These are phyloP conservation scores for Prietella phreatophila DNA, from an alignment of 2,113 vertebrate species.

Conservation along the genomic window DNA sequence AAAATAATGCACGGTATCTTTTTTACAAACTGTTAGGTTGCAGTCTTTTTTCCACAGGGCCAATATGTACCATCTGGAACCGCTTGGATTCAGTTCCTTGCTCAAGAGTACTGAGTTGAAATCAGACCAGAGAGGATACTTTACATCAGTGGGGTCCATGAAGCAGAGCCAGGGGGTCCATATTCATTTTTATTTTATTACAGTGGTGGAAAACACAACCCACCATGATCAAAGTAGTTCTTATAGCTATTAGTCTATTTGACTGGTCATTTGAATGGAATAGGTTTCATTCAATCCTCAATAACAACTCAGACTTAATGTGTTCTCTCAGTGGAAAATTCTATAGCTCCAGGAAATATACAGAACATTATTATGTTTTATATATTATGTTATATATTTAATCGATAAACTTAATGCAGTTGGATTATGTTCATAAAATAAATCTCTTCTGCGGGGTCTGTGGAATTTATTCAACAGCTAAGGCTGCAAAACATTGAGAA, in stretches of 20 bases:
- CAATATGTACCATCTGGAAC: constrained; percentile 16
- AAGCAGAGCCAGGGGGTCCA: too few relatives aligned
- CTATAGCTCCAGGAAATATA: not conserved
- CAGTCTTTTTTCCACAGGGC: not conserved
- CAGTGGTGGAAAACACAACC: not conserved
- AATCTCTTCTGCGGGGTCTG: not conserved
- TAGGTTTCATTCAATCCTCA: not conserved
- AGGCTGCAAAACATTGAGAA: not conserved
- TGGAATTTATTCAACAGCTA: not conserved
- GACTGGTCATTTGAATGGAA: not conserved
- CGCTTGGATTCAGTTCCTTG: not conserved
- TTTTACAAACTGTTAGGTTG: constrained; percentile 3
- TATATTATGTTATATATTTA: not conserved
- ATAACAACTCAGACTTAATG: too few relatives aligned
- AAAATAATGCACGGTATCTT: constrained; percentile 10
- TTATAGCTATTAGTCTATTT: not conserved
- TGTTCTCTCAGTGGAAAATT: not conserved
- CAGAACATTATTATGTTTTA: not conserved
- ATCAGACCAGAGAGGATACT: constrained; percentile 10
- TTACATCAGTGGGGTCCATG: not conserved
- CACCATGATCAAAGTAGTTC: not conserved
- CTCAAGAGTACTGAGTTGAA: not conserved
- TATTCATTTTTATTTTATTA: not conserved
- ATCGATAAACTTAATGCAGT: not conserved
- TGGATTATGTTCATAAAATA: not conserved